Evolutionary conservation across 2,113 vertebrate species (phyloP), one percentile per base, ranked within the genome.

Genomic region (Piaya cayana): DNA sequence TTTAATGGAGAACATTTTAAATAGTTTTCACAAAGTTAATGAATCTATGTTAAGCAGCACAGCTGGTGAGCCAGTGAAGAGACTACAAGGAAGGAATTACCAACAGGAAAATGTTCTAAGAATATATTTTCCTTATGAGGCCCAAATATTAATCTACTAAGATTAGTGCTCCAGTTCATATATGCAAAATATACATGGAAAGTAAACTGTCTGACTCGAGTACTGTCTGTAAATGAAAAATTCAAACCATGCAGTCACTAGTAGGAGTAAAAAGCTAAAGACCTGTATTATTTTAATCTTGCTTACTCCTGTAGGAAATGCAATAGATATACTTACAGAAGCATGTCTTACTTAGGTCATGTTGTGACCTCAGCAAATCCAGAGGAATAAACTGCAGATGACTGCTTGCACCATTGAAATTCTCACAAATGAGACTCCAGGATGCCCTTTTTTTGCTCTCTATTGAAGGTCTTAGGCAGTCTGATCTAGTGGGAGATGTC

Each of bases 1-100:
- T 86, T 93, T 93, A 82, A 74, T 43, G 59, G 50, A 74, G 63
- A 92, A 92, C 4, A 76, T 94, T 89, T 89, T 26, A 82, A 90
- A 92, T 53, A 87, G 53, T 87, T 92, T 92, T 74, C 34, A 79
- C 69, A 77, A 95, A 94, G 78, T 58, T 63, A 85, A 84, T 84
- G 62, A 86, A 78, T 39, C 72, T 91, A 53, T 53, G 47, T 86
- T 72, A 93, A 91, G 45, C 74, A 79, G 63, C 71, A 82, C 78
- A 92, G 65, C 78, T 95, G 84, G 63, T 11, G 11, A 95, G 59
- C 32, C 32, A 85, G 36, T 42, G 26, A 75, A 68, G 76, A 79
- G 67, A 88, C 58, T 74, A 52, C 21, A 90, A 63, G 55, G 45
- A 88, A 92, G 75, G 25, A 67, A 86, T 47, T 82, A 77, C 20